A percentile compares a stretch with the other conserved stretches of the same genome.
phyloP scores from a whole-genome alignment of 2,888 invertebrate species.

The Drosophila paramelanica region DNA sequence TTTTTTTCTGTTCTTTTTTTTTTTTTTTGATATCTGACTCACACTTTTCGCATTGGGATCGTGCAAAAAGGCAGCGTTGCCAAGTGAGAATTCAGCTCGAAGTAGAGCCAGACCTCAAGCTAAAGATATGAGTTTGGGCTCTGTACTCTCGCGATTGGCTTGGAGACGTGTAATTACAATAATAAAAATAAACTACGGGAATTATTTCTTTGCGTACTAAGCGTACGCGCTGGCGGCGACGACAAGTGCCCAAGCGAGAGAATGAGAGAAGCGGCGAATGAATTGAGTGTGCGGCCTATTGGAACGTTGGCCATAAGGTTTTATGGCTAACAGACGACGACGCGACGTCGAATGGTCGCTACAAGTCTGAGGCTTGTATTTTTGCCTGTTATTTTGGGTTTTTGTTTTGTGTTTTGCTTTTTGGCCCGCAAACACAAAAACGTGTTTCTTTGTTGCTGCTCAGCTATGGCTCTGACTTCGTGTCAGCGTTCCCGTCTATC shows the following conservation, averaged over 20 bases:
- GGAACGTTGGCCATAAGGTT: constrained; percentile 78
- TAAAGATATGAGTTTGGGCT: constrained; percentile 27
- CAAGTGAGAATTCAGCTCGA: constrained; percentile 37
- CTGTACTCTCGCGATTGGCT: constrained; percentile 47
- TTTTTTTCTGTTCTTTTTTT: constrained; percentile 20
- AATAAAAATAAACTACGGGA: constrained; percentile 78
- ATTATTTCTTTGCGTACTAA: constrained; percentile 74
- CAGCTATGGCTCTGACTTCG: constrained; percentile 22
- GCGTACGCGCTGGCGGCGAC: constrained; percentile 43
- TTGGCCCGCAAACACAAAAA: constrained; percentile 72
- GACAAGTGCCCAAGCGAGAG: constrained; percentile 61
- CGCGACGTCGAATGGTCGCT: constrained; percentile 44
- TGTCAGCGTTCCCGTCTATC: constrained; percentile 7
- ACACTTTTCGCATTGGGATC: constrained; percentile 50
- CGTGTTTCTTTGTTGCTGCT: constrained; percentile 67
- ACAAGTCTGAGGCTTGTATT: constrained; percentile 44
- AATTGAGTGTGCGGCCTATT: constrained; percentile 67
- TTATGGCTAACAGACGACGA: constrained; percentile 63
- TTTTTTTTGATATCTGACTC: constrained; percentile 51
- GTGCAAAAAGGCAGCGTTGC: constrained; percentile 59
- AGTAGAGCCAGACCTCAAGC: constrained; percentile 18
- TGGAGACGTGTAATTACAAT: constrained; percentile 74
- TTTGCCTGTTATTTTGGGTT: constrained; percentile 33
- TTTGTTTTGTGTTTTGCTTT: constrained; percentile 44
- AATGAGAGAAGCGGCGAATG: constrained; percentile 2